Evolutionary conservation across 1,140 invertebrate genomes (phyloP).

Genomic region (Panulirus ornatus): DNA sequence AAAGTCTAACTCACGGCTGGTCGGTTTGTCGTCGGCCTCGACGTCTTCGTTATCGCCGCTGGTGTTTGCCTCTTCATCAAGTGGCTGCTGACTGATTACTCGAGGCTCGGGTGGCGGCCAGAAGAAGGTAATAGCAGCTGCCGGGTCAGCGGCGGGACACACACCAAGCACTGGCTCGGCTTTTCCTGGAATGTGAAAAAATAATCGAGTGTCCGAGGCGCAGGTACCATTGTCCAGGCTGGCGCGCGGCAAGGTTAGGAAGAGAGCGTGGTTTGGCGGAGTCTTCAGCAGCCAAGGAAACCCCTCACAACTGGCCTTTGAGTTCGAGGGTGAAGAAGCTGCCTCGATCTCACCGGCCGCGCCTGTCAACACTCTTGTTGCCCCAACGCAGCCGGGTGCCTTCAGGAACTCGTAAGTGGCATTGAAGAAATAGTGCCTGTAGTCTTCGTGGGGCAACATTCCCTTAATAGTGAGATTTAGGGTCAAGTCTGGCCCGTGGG

Average conservation of each 20-base stretch:
- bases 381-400: slow-evolving; percentile 70
- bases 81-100: not conserved
- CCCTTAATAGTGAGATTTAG: slow-evolving; percentile 81
- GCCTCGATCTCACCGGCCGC: slow-evolving; percentile 69
- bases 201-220: slow-evolving; percentile 71
- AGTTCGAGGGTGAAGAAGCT: slow-evolving; percentile 16
- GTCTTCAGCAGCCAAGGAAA: slow-evolving; percentile 71
- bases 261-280: slow-evolving; percentile 81
- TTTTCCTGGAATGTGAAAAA: slow-evolving; percentile 72
- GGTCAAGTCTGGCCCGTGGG: slow-evolving; percentile 75
- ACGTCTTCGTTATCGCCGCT: slow-evolving; percentile 41
- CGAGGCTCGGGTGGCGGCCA: slow-evolving; percentile 59
- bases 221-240: slow-evolving; percentile 77
- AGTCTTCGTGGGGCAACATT: slow-evolving; percentile 85
- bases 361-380: slow-evolving; percentile 56
- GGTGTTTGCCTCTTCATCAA: not conserved
- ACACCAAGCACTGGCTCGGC: slow-evolving; percentile 71
- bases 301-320: slow-evolving; percentile 57
- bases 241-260: slow-evolving; percentile 78
- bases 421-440: slow-evolving; percentile 84
- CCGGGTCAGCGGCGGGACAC: slow-evolving; percentile 72
- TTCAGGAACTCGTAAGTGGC: slow-evolving; percentile 79
- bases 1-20: slow-evolving; percentile 31
- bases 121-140: slow-evolving; percentile 55
- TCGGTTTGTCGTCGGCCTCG: slow-evolving; percentile 55